These are phyloP conservation scores for Eristalis intricaria DNA, from an alignment of 2,888 invertebrate genomes.

Conservation along the genomic window DNA sequence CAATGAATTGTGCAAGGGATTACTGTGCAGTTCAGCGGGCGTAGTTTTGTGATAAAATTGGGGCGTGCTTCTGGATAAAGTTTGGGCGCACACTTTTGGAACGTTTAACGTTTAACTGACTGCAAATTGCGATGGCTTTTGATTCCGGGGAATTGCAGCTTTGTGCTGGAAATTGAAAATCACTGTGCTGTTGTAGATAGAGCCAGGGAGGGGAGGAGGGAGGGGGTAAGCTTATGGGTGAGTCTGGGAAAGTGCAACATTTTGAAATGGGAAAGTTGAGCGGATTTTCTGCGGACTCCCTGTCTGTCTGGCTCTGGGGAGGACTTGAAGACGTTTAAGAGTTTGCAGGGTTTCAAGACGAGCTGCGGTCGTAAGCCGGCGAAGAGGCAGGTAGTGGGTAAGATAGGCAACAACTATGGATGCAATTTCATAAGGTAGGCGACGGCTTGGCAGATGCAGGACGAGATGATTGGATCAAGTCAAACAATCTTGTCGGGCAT, in stretches of 20 bases:
- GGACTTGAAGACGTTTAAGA: neutral
- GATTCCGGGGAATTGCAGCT: neutral
- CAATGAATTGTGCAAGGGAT: slow-evolving; percentile 6
- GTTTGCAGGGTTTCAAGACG: too few relatives aligned
- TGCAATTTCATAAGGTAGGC: too few relatives aligned
- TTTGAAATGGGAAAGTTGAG: neutral
- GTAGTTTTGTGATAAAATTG: neutral
- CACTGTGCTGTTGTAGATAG: neutral
- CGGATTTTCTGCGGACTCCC: neutral
- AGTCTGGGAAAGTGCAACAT: neutral
- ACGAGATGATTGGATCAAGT: too few relatives aligned
- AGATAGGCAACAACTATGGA: too few relatives aligned
- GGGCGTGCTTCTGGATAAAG: neutral
- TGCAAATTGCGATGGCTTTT: neutral
- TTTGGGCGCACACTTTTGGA: neutral
- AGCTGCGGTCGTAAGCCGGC: too few relatives aligned
- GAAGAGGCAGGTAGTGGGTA: too few relatives aligned
- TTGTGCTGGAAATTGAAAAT: neutral
- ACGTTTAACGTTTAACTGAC: neutral
- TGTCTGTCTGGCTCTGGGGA: neutral
- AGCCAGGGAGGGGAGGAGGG: neutral
- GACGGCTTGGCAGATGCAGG: too few relatives aligned
- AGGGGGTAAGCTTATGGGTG: too few relatives aligned
- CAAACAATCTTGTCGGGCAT: too few relatives aligned
- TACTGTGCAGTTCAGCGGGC: neutral